phyloP scores from a whole-genome alignment of 2,113 vertebrate genomes.

The Mystacornis crossleyi region DNA sequence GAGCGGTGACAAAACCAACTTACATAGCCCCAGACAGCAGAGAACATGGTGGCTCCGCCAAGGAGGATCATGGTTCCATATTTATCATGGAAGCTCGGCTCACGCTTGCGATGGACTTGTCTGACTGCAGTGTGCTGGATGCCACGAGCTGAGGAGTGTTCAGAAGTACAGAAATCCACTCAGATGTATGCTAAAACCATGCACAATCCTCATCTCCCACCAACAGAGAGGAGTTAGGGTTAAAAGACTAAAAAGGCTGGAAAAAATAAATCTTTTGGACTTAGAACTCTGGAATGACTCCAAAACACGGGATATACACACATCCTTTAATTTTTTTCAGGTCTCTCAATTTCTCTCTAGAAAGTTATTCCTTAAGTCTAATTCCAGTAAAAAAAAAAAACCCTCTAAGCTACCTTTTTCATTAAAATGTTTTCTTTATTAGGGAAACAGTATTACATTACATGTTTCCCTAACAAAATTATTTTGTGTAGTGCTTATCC shows the following conservation, averaged over 20 bases:
- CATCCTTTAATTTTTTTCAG: not conserved
- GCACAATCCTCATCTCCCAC: not conserved
- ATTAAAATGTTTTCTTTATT: not conserved
- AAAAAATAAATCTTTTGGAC: not conserved
- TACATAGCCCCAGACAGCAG: conserved; percentile 75
- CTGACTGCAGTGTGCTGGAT: conserved; percentile 64
- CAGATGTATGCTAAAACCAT: not conserved
- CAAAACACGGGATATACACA: rapidly evolving
- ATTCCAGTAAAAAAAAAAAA: not conserved
- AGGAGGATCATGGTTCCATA: conserved; percentile 74
- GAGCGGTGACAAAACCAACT: not conserved
- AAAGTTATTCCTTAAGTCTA: not conserved
- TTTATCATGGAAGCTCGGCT: conserved; percentile 76
- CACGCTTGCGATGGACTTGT: conserved; percentile 63
- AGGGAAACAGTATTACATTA: too few relatives aligned
- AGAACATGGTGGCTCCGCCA: conserved; percentile 48
- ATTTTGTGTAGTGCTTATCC: not conserved
- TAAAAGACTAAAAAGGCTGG: not conserved
- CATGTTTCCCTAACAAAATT: not conserved
- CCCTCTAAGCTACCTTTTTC: not conserved
- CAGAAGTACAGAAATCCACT: not conserved
- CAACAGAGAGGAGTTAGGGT: rapidly evolving
- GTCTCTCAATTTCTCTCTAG: not conserved
- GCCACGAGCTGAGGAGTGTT: conserved; percentile 50
- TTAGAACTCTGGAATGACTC: not conserved